Evolutionary conservation across 2,888 invertebrate genomes (phyloP).

Genomic region (Drosophila paucipuncta): DNA sequence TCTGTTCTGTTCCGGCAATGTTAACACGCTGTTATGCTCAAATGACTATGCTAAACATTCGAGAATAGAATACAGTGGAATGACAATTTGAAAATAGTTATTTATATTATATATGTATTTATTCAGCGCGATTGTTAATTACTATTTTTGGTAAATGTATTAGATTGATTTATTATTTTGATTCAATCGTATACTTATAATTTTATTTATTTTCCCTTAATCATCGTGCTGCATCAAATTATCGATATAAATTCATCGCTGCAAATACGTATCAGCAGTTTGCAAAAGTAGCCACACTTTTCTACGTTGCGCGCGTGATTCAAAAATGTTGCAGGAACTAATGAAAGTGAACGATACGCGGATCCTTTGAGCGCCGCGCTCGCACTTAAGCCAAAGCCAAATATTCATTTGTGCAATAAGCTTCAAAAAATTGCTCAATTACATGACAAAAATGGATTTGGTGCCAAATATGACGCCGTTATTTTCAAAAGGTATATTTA

Average conservation of each 20-base stretch:
- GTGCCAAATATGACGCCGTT: constrained; percentile 20
- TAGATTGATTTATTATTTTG: neutral
- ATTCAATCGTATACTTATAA: neutral
- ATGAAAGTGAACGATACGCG: constrained; percentile 8
- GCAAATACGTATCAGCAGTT: neutral
- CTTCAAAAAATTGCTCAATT: constrained; percentile 47
- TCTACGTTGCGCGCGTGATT: neutral
- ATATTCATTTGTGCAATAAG: constrained; percentile 21
- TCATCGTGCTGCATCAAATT: neutral
- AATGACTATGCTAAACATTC: constrained; percentile 3
- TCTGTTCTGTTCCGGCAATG: constrained; percentile 12
- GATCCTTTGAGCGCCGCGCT: constrained; percentile 27
- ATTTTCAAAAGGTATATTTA: constrained; percentile 9
- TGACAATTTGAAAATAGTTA: neutral
- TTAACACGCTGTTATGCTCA: constrained; percentile 22
- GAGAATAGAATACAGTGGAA: neutral
- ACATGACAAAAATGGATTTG: constrained; percentile 24
- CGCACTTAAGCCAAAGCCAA: constrained; percentile 25
- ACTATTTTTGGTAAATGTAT: neutral
- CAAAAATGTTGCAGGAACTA: neutral
- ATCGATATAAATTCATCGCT: constrained; percentile 6
- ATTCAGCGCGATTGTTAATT: neutral
- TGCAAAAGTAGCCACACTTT: neutral
- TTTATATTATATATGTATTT: neutral
- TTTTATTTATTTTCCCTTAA: neutral